Evolutionary conservation across 2,797 vertebrate species (phyloP), one percentile per base, ranked within the genome.

Genomic region (Sternarchorhynchus goeldii): DNA sequence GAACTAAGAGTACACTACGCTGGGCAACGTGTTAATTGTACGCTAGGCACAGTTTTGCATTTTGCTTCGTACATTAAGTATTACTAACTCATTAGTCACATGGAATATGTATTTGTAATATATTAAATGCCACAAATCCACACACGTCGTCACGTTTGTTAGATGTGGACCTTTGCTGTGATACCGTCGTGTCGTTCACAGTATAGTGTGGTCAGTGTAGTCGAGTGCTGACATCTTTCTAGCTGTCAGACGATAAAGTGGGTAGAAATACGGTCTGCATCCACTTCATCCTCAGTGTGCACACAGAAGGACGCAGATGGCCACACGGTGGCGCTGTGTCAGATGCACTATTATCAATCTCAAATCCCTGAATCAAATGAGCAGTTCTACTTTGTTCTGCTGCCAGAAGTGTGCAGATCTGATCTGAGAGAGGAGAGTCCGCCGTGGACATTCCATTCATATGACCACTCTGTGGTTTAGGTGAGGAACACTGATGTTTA

Each of bases 391-490:
- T 74, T 73, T 81, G 39, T 29, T 67, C 45, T 29, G 50, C 25
- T 67, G 12, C 20, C 39, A 56, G 25, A 60, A 71, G 74, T 76
- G 17, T 55, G 56, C 57, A 70, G 65, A 82, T 81, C 75, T 53
- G 59, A 82, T 78, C 73, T 56, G 45, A 60, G 39, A 55, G 78
- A 78, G 65, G 76, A 78, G 76, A 82, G 41, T 64, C 36, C 64
- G 68, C 70, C 75, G 77, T 78, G 75, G 64, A 70, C 69, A 45
- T 74, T 69, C 53, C 34, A 39, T 60, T 58, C 55, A 78, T 74
- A 74, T 69, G 74, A 50, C 62, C 36, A 5, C 71, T 81, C 50
- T 29, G 21, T 64, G 65, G 39, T 21, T 57, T 41, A 29, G 20
- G 6, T 2, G 18, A 58, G 58, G 65, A 74, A 6, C 17, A 36